These are phyloP conservation scores for Rugalucina vietnamica DNA, from an alignment of 2,888 invertebrate genomes.

Conservation along the genomic window DNA sequence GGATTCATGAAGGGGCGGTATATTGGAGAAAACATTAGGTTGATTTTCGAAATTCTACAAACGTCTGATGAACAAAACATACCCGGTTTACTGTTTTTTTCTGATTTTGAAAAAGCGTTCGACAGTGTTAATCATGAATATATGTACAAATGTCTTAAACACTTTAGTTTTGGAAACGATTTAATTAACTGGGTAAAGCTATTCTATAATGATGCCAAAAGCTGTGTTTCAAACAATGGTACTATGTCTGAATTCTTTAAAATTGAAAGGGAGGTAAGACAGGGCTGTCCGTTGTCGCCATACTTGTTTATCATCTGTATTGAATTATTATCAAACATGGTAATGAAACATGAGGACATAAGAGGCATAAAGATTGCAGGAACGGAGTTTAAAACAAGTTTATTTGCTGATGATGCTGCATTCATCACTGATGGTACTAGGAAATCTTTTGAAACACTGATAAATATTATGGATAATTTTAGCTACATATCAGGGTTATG, in stretches of 20 bases:
- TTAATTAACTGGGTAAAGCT: background rate
- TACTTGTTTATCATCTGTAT: background rate
- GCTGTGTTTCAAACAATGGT: background rate
- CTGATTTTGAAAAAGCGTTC: conserved; percentile 8
- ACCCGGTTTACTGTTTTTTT: background rate
- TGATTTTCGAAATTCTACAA: background rate
- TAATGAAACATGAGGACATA: background rate
- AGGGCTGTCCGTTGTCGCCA: background rate
- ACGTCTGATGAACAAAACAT: background rate
- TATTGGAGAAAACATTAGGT: background rate
- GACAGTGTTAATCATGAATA: background rate
- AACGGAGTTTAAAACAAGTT: background rate
- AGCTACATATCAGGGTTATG: too few relatives aligned
- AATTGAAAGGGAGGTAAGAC: background rate
- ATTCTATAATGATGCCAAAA: background rate
- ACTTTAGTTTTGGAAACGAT: background rate
- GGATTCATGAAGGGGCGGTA: conserved; percentile 9
- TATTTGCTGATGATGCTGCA: background rate
- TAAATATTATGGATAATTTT: too few relatives aligned
- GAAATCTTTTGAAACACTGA: too few relatives aligned
- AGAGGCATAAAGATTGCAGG: background rate
- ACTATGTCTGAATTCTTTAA: background rate
- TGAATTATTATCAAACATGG: background rate
- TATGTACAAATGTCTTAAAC: background rate
- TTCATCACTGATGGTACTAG: background rate